Base-by-base conservation (phyloP, 2,797 vertebrate genomes). In the Danio albolineatus region DNA sequence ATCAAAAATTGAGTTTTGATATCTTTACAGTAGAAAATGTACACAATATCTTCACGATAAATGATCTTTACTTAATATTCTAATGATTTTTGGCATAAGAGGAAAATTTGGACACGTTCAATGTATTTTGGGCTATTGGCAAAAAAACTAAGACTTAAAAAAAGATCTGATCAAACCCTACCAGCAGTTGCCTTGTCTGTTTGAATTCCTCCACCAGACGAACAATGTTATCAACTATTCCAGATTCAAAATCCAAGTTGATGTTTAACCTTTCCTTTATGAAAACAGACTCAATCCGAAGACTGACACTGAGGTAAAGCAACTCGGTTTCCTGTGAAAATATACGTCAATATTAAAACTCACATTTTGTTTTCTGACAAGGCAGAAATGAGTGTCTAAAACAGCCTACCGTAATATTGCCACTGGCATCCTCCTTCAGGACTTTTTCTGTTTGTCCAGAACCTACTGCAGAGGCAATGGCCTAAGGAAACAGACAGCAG, bases 131-230 rank as follows among this genome's bases (percentile, higher is more conserved):
- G 3, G 28, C 28, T 28, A 28, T 28, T 1, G 28, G 28, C 3
- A 28, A 28, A 28, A n/a, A n/a, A n/a, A n/a, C n/a, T n/a, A 28
- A 28, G 28, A 3, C 28, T 28, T 1, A 28, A 28, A 28, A 28
- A 28, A 28, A n/a, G n/a, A 28, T 28, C 28, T 28, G 28, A 53
- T 7, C 9, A 17, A 53, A 54, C 7, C 89, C 95, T 92, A 99
- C 98, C 85, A 95, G 76, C 64, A 99, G 89, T 73, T 93, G 88
- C 79, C 95, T 92, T 78, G 87, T 88, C 66, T 92, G 77, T 89
- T 94, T 97, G 92, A 94, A 99, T 83, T 99, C 96, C 39, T 89
- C 89, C 86, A 97, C 83, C 2, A 98, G 82, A n/a, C 2, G 86
- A 43, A 80, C 83, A 28, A 99, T 95, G 85, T 96, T 98, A 36